Evolutionary conservation across 2,797 vertebrate genomes (phyloP), one percentile per base, ranked within the genome.

Genomic region (Staurois parvus): DNA sequence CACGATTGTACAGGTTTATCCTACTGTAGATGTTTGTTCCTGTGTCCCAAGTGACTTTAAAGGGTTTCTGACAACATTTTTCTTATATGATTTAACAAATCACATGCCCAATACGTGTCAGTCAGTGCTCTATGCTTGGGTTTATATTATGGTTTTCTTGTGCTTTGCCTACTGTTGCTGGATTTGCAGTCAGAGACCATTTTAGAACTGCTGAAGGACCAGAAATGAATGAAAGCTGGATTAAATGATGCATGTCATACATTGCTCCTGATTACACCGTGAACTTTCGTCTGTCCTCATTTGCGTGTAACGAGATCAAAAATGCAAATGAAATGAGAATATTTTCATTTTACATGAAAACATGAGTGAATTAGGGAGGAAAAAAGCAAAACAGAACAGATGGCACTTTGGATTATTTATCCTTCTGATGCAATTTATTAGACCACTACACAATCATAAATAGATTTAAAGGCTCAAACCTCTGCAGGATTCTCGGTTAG

Each of bases 301-400:
- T 79, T 84, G 77, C 66, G 29, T 85, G 75, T 52, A 74, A 85
- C 64, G 78, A 86, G 88, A 87, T 76, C 45, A 72, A 88, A 85
- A 64, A 88, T 90, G 85, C 83, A 89, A 81, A 88, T 90, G 89
- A 88, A 87, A 90, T 86, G 88, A 80, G 88, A 90, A 90, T 77
- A 69, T 77, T 78, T 92, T 80, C 45, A 68, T 90, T 92, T 89
- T 88, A 85, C 30, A 79, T 66, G 70, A 79, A 72, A 69, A 73
- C 40, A 78, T 15, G 32, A 78, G 68, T 30, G 24, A 79, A 69
- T 69, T 69, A 67, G 64, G 62, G 3, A 62, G 84, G 26, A 79
- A 86, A 88, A 89, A 72, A 87, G 81, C 87, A 82, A 42, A 1
- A 83, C 69, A 87, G 84, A 79, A 81, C 88, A 92, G 87, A 83